Base-by-base conservation (phyloP, 1,140 invertebrate species). In the Drosophila aff. region DNA sequence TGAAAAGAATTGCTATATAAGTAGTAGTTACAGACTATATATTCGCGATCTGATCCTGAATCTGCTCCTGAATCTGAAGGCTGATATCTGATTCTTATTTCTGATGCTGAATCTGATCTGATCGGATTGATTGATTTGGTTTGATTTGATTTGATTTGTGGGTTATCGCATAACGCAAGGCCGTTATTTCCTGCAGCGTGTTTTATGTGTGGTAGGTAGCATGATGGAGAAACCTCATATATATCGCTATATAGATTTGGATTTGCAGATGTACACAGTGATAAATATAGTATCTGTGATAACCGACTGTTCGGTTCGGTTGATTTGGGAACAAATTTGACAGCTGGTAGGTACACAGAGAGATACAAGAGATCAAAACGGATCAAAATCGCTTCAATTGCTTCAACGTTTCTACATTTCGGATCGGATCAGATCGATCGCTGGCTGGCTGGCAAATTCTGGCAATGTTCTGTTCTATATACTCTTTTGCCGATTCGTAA, bases 1-100 rank as follows among this genome's bases (percentile, higher is more conserved):
- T 84, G 76, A 76, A 76, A 83, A 79, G 44, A 91, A 91, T 86
- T 86, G 73, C 68, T 83, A 79, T 86, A 33, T 33, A 55, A 52
- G 31, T 59, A 44, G 40, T 49, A 61, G 71, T 65, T 77, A 77
- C 60, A 80, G 53, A 73, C 49, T 52, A 52, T 61, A 72, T 61
- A 62, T 73, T 59, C 28, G 46, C 36, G 49, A 50, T 72, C 66
- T 72, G 66, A 60, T 59, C 43, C 60, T 67, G 65, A 47, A 38
- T 67, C 59, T 33, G 23, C 28, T 67, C 62, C 52, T 55, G 52
- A 36, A 16, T 44, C 52, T 55, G 52, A 36, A 16, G 4, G 28
- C 28, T 31, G 28, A 31, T 31, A 31, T 46, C 10, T 46, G 43
- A 53, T 53, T 53, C 52, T 55, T 57, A 57, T 38, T 40, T 15